Base-by-base conservation (phyloP, 2,113 vertebrate species). In the Cercocebus atys region DNA sequence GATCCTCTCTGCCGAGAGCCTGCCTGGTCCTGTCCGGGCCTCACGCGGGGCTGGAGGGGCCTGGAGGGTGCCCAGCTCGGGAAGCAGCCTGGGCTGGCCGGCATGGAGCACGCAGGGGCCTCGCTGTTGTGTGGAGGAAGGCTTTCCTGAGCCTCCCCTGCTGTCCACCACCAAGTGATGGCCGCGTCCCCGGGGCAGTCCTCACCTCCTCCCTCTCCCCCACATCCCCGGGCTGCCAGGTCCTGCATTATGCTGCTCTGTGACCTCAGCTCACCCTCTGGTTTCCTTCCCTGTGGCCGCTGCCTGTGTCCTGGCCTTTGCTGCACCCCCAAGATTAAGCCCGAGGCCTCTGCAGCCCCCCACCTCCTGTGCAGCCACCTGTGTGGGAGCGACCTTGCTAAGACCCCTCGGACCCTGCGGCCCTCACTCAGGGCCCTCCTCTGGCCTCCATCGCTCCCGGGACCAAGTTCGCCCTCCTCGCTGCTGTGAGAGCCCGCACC, bases 191-290 rank as follows among this genome's bases (percentile, higher is more conserved):
- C 2, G 16, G 25, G 45, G 22, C 20, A 3, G 6, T 64, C 50
- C 23, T 30, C 45, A 1, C 8, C 17, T 43, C 23, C 57, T 1
- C 30, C 32, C 25, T 38, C 43, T 43, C 38, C 17, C 20, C 38
- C 25, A 10, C 27, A 43, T 2, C 11, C 2, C 3, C 0, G 9
- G 52, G 55, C 14, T 10, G 6, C n/a, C 6, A 17, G 22, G 18
- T 50, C 47, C 25, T 68, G 27, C 38, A 14, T 32, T 57, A 47
- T 64, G 23, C 85, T 11, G 9, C 32, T 16, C 11, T 93, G 32
- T 30, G 38, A 12, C 47, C 50, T 86, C 35, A 73, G 32, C 20
- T 87, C 23, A 38, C 66, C 30, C 8, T 25, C 23, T 43, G n/a
- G 57, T 70, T 45, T 81, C 13, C 12, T 5, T 45, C 80, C 3